Evolutionary conservation across 2,797 vertebrate species (phyloP), one percentile per base, ranked within the genome.

Genomic region (Brachyrhaphis roseni): DNA sequence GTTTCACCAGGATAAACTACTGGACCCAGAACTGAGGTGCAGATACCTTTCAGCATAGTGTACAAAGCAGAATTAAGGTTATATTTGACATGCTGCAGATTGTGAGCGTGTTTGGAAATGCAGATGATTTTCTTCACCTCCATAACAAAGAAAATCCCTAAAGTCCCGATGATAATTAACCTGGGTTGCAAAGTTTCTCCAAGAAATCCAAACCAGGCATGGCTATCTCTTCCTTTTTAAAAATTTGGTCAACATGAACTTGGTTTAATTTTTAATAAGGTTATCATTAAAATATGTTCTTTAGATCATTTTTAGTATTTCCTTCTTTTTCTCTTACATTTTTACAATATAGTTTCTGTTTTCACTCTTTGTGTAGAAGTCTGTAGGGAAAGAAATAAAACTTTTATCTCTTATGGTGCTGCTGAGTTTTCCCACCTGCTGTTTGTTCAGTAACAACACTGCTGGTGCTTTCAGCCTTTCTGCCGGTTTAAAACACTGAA

Each of bases 1-100:
- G 49, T 72, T 68, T 51, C 71, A 66, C 41, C 76, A 47, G 36
- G 23, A 55, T 55, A 78, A 46, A 78, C 46, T 51, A 62, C 64
- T 26, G 28, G 34, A 72, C 28, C 47, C 72, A 71, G 26, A 71
- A 41, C 36, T 49, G 55, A 57, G 45, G 74, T 26, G 46, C 31
- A 11, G 18, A n/a, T 53, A 3, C 34, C 20, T 39, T 39, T 28
- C 41, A 31, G 36, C 57, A 36, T 43, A 64, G 28, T 28, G 31
- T 16, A 20, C 55, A 62, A 31, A 18, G 45, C 59, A 41, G 72
- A 41, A 59, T 53, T 11, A 62, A 31, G 10, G n/a, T 34, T 46
- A 36, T 11, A 8, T 43, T 5, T 41, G n/a, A 13, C 11, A 8
- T 70, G 36, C 36, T 70, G 66, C 20, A 70, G 39, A 41, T 41